Base-by-base conservation (phyloP, 2,888 invertebrate species). In the Plagodis dolabraria region DNA sequence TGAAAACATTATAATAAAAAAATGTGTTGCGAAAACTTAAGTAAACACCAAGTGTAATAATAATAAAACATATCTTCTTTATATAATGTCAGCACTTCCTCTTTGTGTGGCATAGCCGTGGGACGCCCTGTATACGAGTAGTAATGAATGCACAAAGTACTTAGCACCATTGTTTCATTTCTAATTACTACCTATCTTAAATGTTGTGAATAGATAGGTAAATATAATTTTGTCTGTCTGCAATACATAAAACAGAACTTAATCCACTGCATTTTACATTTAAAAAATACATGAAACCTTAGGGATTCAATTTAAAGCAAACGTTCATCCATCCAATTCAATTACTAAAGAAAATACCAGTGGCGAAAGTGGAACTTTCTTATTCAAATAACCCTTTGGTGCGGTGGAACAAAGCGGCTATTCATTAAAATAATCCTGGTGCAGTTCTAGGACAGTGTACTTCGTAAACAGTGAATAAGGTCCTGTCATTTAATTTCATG, bases 381-480 rank as follows among this genome's bases (percentile, higher is more conserved):
- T 89, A 87, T 89, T 86, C 84, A 87, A 89, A 89, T 85, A 87
- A 82, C 80, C 83, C 83, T 83, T 83, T 77, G 72, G 76, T 75
- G 74, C 72, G 72, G 69, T 67, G 70, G 85, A 88, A 89, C 87
- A 88, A 89, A 89, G 87, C 78, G 75, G 81, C 75, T 83, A 80
- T 87, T 89, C 86, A 86, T 89, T 88, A 85, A 85, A 86, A 86
- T 87, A 87, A 86, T 86, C 81, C 81, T 50, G 57, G 59, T 69
- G 67, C 65, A 63, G 45, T 53, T 55, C 33, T 44, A 48, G 46
- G 33, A 48, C 49, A 46, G 22, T 57, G 34, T 33, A 56, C 12
- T 50, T n/a, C n/a, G 11, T 10, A 43, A 6, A 40, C 51, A 52
- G 60, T 45, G 34, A 5, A 12, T n/a, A 47, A 51, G 9, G 8